Percentiles rank a stretch among this genome's conserved stretches.
phyloP scores from a whole-genome alignment of 1,140 invertebrate genomes.

The Notospermus geniculatus region DNA sequence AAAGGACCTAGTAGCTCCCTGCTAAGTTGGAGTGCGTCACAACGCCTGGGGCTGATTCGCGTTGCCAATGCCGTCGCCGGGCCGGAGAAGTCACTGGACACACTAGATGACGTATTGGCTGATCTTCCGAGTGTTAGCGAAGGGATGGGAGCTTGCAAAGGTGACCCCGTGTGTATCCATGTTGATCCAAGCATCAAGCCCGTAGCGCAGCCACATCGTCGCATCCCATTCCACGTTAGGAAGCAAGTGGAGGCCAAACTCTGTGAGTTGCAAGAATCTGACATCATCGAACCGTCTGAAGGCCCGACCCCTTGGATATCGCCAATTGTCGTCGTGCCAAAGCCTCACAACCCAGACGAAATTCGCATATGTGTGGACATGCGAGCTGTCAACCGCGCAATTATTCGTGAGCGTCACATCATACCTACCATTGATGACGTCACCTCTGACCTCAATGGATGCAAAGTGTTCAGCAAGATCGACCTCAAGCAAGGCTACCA shows the following conservation, averaged over 20 bases:
- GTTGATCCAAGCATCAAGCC: constrained; percentile 20
- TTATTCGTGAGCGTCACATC: constrained; percentile 11
- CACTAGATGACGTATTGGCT: background rate
- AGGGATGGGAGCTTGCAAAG: constrained; percentile 24
- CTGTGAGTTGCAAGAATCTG: constrained; percentile 22
- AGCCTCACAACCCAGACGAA: constrained; percentile 18
- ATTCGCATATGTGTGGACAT: constrained; percentile 39
- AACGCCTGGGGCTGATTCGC: constrained; percentile 13
- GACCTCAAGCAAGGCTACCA: constrained; percentile 29
- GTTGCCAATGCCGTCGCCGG: no score
- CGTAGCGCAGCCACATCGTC: constrained; percentile 17
- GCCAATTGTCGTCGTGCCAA: no score
- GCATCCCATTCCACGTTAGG: constrained; percentile 24
- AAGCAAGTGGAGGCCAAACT: constrained; percentile 28
- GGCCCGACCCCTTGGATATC: constrained; percentile 32
- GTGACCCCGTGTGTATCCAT: constrained; percentile 24
- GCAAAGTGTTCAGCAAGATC: constrained; percentile 25
- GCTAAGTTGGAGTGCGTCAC: constrained; percentile 4
- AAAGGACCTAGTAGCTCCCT: constrained; percentile 1
- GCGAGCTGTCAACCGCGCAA: constrained; percentile 29
- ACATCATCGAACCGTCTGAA: constrained; percentile 33
- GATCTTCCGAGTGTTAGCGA: constrained; percentile 19
- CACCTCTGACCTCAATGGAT: constrained; percentile 29
- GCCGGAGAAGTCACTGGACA: no score
- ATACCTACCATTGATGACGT: constrained; percentile 36